Conservation (phyloP, 2,888 invertebrate genomes). For the Leucania comma region DNA sequence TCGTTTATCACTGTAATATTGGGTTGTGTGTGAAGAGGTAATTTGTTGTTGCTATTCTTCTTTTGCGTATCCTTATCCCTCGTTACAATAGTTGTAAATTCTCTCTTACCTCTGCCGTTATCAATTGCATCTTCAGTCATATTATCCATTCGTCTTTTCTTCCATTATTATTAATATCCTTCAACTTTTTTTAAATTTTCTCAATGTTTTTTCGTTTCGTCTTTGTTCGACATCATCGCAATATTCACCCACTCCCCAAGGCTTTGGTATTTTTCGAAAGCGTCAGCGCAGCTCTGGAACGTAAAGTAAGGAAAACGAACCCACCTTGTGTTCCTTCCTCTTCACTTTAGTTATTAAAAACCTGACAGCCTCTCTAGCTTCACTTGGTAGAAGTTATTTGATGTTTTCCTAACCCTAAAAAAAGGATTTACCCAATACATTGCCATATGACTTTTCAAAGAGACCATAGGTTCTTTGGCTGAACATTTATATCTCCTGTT, state of each 20-base stretch:
- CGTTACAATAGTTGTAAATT: background rate
- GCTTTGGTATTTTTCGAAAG: too few species aligned
- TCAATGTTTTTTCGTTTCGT: background rate
- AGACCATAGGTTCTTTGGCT: background rate
- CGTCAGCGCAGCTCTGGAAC: too few species aligned
- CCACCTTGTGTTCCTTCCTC: too few species aligned
- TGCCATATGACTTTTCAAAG: background rate
- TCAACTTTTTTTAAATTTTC: background rate
- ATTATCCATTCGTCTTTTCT: background rate
- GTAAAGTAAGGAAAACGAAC: too few species aligned
- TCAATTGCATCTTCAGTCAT: background rate
- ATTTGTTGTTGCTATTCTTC: conserved; percentile 11
- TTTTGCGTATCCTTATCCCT: background rate
- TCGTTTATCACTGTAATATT: conserved; percentile 47
- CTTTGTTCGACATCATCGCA: background rate
- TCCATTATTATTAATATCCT: too few species aligned
- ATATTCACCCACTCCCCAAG: background rate
- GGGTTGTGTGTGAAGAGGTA: conserved; percentile 21
- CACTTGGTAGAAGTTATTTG: too few species aligned
- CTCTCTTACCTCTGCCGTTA: background rate
- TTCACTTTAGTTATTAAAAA: too few species aligned
- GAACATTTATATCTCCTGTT: too few species aligned
- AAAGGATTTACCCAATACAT: background rate
- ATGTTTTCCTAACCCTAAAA: too few species aligned
- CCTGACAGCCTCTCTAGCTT: too few species aligned